A percentile compares a stretch with the other conserved stretches of the same genome.
These are phyloP conservation scores for Crocidura indochinensis DNA, from an alignment of 2,797 vertebrate genomes.

Conservation along the genomic window DNA sequence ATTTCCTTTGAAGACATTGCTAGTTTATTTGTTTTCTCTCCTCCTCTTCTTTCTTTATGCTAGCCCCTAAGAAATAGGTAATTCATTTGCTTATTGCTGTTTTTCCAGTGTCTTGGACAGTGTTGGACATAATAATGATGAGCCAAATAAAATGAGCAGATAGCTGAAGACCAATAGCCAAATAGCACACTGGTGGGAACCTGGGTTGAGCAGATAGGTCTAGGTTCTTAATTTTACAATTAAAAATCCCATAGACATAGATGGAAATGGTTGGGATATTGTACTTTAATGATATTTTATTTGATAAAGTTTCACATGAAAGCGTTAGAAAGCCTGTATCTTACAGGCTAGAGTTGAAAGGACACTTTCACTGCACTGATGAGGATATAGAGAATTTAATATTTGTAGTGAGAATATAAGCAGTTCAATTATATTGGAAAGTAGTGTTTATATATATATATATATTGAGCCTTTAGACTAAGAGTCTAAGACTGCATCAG, in stretches of 20 bases:
- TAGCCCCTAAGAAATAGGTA: neutral
- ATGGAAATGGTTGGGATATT: constrained; percentile 7
- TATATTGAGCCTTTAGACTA: too few species aligned
- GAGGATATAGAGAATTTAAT: neutral
- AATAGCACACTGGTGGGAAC: neutral
- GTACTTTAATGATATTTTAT: constrained; percentile 4
- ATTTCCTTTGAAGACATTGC: neutral
- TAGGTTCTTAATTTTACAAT: neutral
- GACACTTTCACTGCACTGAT: neutral
- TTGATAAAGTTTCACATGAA: constrained; percentile 54
- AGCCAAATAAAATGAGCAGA: neutral
- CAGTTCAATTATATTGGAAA: neutral
- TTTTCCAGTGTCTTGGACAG: neutral
- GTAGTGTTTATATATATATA: too few species aligned
- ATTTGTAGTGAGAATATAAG: neutral
- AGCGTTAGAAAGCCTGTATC: constrained; percentile 7
- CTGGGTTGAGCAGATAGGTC: neutral
- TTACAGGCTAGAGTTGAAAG: constrained; percentile 37
- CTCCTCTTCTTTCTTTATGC: neutral
- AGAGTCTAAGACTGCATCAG: neutral
- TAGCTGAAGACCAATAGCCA: neutral
- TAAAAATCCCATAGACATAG: neutral
- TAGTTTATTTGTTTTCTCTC: constrained; percentile 7
- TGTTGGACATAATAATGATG: neutral
- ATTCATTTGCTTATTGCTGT: constrained; percentile 9